Percentiles rank a stretch among this genome's conserved stretches.
Evolutionary conservation across 2,888 invertebrate species (phyloP).

Genomic region (Tortrix viridana): DNA sequence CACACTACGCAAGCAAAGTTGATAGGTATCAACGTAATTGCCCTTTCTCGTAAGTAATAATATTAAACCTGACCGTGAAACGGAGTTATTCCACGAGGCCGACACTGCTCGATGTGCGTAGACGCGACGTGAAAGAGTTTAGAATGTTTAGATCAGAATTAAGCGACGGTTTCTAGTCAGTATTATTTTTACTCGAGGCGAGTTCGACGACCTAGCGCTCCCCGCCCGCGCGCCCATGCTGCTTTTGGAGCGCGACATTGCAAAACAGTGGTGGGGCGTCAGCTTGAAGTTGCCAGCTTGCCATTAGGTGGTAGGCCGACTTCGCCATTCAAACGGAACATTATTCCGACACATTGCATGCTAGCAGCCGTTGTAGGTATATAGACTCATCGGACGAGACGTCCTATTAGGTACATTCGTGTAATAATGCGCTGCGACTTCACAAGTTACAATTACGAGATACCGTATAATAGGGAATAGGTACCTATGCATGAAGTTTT

Average conservation of each 20-base stretch:
- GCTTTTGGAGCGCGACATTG: slow-evolving; percentile 76
- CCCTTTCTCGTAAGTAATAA: slow-evolving; percentile 14
- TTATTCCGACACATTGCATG: slow-evolving; percentile 12
- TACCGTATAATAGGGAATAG: too few relatives aligned
- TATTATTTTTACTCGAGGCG: slow-evolving; percentile 61
- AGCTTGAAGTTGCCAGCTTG: slow-evolving; percentile 35
- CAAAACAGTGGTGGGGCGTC: slow-evolving; percentile 57
- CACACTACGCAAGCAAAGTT: too few relatives aligned
- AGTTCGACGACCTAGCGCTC: slow-evolving; percentile 68
- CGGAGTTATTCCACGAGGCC: slow-evolving; percentile 29
- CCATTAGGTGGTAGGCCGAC: slow-evolving; percentile 31
- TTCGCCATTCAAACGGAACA: slow-evolving; percentile 35
- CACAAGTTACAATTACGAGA: too few relatives aligned
- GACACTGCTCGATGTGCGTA: slow-evolving; percentile 14
- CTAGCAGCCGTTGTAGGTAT: not conserved
- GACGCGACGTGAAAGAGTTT: slow-evolving; percentile 34
- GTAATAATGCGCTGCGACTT: not conserved
- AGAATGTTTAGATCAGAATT: slow-evolving; percentile 38
- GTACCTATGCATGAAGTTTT: too few relatives aligned
- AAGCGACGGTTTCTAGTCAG: slow-evolving; percentile 50
- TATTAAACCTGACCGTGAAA: slow-evolving; percentile 32
- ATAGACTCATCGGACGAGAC: not conserved
- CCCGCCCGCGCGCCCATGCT: slow-evolving; percentile 64
- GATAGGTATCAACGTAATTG: not conserved
- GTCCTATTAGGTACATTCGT: not conserved